Base-by-base conservation (phyloP, 2,797 vertebrate species). In the Cheirogaleus major region DNA sequence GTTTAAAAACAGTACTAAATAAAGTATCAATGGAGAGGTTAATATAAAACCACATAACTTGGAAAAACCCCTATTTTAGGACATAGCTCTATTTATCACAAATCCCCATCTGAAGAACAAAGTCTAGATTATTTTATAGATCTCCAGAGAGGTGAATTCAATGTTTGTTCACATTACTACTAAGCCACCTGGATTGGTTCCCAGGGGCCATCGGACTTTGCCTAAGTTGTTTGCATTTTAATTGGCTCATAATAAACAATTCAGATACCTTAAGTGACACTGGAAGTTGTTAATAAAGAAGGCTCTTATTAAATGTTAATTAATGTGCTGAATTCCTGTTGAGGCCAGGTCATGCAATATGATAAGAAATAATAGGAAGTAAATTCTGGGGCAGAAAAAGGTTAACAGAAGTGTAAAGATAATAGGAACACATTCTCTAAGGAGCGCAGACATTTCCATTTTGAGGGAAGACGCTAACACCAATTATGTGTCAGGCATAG, bases 211-310 rank as follows among this genome's bases (percentile, higher is more conserved):
- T 30, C 92, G 43, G 59, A 73, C 11, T 95, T 91, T 81, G 67
- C 32, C 67, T 76, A 75, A 92, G n/a, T 80, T 92, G 52, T 92
- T 82, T 85, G 20, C 12, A 93, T 97, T 93, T 96, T 83, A 95
- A 72, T 15, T 87, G 32, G 35, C 67, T 95, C 22, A 85, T 87
- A 94, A 50, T 89, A 84, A 93, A 96, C 35, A 95, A 90, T 85
- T 96, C 73, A 95, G n/a, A 59, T 57, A 93, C 84, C 86, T 92
- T 97, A 96, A 93, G 52, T 94, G 79, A 91, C 89, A 57, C 7
- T 92, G 79, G 25, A 85, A 95, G 32, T 87, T 95, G 61, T 81
- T 94, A 97, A 18, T 88, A 93, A 89, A 67, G 35, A 91, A 95
- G 76, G 4, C 35, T 79, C 80, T 92, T 22, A 70, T 96, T 95